Percentiles rank a stretch among this genome's conserved stretches.
phyloP scores from a whole-genome alignment of 2,888 invertebrate species.

The Cinara cedri region DNA sequence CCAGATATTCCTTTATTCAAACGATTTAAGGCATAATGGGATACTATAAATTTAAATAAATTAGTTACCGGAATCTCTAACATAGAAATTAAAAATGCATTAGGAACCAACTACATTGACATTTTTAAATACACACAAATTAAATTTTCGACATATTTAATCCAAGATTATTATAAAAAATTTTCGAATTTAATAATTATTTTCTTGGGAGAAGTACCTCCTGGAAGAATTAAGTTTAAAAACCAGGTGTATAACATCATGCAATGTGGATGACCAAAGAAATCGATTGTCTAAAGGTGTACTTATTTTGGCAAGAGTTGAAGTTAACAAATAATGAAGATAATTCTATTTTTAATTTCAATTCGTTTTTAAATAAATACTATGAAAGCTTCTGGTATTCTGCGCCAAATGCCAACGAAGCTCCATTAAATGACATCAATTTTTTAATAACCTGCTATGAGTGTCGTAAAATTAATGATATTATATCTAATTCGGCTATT shows the following conservation, averaged over 20 bases:
- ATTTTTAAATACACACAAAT: background rate
- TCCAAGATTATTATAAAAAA: background rate
- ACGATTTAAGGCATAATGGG: no score
- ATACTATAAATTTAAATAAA: background rate
- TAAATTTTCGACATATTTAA: background rate
- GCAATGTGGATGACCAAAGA: background rate
- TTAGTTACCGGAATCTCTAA: background rate
- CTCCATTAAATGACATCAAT: no score
- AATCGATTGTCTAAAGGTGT: background rate
- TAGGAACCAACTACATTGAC: background rate
- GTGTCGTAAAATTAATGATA: no score
- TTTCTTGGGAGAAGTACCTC: no score
- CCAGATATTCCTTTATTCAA: slow-evolving; percentile 3
- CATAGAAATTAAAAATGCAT: background rate
- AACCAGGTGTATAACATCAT: background rate
- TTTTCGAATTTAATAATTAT: background rate
- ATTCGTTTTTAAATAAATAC: no score
- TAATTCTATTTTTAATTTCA: slow-evolving; percentile 5
- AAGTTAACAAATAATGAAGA: background rate
- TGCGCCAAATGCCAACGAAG: no score
- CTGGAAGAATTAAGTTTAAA: background rate
- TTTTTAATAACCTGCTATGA: no score
- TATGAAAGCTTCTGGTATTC: no score
- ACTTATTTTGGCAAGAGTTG: background rate
- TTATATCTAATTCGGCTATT: background rate